Conservation (phyloP, 2,888 invertebrate species). For the Drosophila fulvimacula region DNA sequence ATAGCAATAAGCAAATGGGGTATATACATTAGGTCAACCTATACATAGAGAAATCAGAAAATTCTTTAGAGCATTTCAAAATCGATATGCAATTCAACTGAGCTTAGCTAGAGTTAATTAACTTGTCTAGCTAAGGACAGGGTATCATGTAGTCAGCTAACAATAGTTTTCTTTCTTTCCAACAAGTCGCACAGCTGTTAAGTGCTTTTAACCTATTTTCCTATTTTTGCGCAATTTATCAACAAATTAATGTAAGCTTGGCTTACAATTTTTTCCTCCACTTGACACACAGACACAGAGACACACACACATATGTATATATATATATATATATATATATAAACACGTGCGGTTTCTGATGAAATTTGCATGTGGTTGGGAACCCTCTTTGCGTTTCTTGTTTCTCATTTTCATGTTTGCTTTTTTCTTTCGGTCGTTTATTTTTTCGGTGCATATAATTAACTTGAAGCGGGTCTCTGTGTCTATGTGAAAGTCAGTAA, state of each 20-base stretch:
- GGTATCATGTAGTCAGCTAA: not conserved
- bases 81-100: too few relatives aligned
- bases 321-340: constrained; percentile 19
- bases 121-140: not conserved
- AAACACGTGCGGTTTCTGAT: constrained; percentile 42
- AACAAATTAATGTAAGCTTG: constrained; percentile 75
- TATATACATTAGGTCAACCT: too few relatives aligned
- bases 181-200: constrained; percentile 48
- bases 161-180: constrained; percentile 1
- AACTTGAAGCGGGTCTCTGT: constrained; percentile 70
- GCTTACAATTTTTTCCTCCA: constrained; percentile 51
- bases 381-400: constrained; percentile 36
- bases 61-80: not conserved
- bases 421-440: constrained; percentile 10
- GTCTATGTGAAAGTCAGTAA: constrained; percentile 47
- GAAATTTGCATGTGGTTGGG: constrained; percentile 68
- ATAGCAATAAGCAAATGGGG: not conserved
- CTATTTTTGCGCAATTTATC: constrained; percentile 71
- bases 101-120: not conserved
- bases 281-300: constrained; percentile 48
- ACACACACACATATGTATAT: constrained; percentile 4
- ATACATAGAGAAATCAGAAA: too few relatives aligned
- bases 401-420: constrained; percentile 38
- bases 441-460: constrained; percentile 68
- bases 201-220: constrained; percentile 76